Evolutionary conservation across 2,888 invertebrate species (phyloP), one percentile per base, ranked within the genome.

Genomic region (Rapana venosa): DNA sequence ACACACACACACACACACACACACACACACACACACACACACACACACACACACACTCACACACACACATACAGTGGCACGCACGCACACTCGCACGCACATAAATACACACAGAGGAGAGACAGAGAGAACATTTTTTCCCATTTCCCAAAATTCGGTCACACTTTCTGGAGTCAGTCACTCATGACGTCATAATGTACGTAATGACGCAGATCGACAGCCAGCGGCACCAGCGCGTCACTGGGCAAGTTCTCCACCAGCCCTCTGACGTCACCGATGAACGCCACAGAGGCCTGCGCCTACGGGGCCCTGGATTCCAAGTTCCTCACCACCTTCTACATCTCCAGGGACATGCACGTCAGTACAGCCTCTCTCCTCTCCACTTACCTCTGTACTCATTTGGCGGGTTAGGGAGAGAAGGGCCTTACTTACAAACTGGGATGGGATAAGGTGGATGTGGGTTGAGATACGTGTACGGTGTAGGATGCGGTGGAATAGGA

Each of bases 221-320:
- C 83, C 1, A 47, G 47, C 26, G 47, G 47, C 47, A 47, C 47
- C 83, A 83, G 83, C 13, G 83, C 17, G 83, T 22, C 36, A 17
- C 22, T 85, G 61, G 85, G 30, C 30, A 58, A 2, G 30, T 85
- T 30, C 61, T n/a, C 85, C 61, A 61, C 61, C n/a, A 61, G 32
- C 26, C 85, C 85, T 15, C 32, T 85, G 30, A 58, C 85, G 32
- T 61, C 85, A 15, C 85, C 85, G 11, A 20, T 85, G 61, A 58
- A 35, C 20, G 85, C 85, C 11, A 15, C 85, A 17, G 30, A 85
- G 85, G 85, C 85, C 32, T 85, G 85, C 26, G 30, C n/a, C 17
- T 30, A 85, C 30, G 85, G 85, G 36, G 85, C 20, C 36, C 61
- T 85, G 58, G 85, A 85, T 20, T 47, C 56, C 58, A 85, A 47